Evolutionary conservation across 1,140 invertebrate species (phyloP).

Genomic region (Bombus superbus): DNA sequence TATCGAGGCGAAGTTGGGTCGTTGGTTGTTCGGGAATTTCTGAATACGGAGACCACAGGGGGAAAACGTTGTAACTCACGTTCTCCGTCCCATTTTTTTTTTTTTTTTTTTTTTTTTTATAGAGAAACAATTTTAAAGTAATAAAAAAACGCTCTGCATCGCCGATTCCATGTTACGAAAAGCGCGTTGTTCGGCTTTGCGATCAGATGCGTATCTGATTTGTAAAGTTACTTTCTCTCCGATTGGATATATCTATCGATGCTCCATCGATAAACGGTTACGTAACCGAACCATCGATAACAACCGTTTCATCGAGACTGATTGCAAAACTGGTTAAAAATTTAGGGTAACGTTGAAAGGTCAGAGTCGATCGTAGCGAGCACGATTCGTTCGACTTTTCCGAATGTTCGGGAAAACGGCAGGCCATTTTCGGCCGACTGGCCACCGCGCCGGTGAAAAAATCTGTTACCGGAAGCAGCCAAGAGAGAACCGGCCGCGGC

Average conservation of each 20-base stretch:
- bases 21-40: neutral
- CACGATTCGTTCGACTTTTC: neutral
- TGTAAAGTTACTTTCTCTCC: too few species aligned
- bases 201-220: neutral
- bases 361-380: too few species aligned
- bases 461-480: conserved; percentile 39
- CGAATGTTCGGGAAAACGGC: neutral
- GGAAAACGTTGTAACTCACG: neutral
- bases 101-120: neutral
- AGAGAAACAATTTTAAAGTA: neutral
- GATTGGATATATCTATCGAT: too few species aligned
- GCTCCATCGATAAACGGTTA: too few species aligned
- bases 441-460: neutral
- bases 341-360: too few species aligned
- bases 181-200: neutral
- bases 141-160: neutral
- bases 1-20: neutral
- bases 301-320: too few species aligned
- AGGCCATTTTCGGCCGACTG: neutral
- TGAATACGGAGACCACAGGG: neutral
- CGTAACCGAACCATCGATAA: too few species aligned
- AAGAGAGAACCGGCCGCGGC: conserved; percentile 12
- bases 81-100: neutral
- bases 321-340: too few species aligned
- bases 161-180: neutral